Evolutionary conservation across 2,113 vertebrate species (phyloP).

Genomic region (Menidia beryllina): DNA sequence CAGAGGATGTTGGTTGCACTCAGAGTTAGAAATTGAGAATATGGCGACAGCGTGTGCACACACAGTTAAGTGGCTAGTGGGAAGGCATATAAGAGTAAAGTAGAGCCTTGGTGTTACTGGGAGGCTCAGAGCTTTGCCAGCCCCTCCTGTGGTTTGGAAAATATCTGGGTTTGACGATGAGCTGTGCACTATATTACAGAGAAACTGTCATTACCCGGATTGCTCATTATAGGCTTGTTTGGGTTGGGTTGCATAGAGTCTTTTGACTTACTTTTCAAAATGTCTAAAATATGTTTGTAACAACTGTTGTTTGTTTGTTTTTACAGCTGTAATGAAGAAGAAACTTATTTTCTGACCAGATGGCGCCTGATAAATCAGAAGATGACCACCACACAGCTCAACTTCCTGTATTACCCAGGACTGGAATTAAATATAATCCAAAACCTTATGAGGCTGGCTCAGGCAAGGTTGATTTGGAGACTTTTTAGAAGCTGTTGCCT

Average conservation of each 20-base stretch:
- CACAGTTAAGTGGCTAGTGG: slow-evolving; percentile 40
- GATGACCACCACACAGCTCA: slow-evolving; percentile 5
- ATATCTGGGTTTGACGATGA: slow-evolving; percentile 41
- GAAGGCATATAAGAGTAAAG: slow-evolving; percentile 47
- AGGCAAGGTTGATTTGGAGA: slow-evolving; percentile 17
- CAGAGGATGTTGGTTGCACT: slow-evolving; percentile 68
- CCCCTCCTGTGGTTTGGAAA: slow-evolving; percentile 66
- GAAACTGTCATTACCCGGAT: slow-evolving; percentile 22
- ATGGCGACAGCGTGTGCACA: slow-evolving; percentile 14
- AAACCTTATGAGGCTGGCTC: neutral
- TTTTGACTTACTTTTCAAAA: neutral
- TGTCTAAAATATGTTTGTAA: neutral
- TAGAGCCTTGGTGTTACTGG: slow-evolving; percentile 47
- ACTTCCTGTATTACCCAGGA: slow-evolving; percentile 38
- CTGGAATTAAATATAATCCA: slow-evolving; percentile 21
- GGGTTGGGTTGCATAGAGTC: neutral
- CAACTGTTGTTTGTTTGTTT: slow-evolving; percentile 19
- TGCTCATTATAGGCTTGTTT: slow-evolving; percentile 27
- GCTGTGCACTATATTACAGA: slow-evolving; percentile 35
- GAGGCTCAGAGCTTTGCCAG: slow-evolving; percentile 70
- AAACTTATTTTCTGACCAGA: slow-evolving; percentile 82
- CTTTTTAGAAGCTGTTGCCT: slow-evolving; percentile 37
- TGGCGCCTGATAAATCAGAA: slow-evolving; percentile 19
- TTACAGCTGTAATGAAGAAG: slow-evolving; percentile 83
- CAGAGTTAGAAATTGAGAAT: slow-evolving; percentile 44